These are phyloP conservation scores for Esperia sulphurella DNA, from an alignment of 2,888 invertebrate genomes.

Conservation along the genomic window DNA sequence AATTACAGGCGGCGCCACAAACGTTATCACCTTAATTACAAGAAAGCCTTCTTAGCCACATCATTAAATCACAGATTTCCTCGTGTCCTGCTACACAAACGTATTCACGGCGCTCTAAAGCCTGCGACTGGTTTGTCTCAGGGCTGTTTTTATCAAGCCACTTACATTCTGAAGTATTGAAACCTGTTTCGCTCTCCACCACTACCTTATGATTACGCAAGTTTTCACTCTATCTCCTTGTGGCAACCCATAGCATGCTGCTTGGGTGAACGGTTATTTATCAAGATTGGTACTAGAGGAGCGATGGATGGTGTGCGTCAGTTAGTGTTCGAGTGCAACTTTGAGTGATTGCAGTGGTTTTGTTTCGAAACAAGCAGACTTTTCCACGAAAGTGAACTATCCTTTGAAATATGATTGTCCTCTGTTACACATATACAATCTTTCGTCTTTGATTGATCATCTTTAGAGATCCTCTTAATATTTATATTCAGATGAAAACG, in stretches of 20 bases:
- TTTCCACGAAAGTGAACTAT: constrained; percentile 46
- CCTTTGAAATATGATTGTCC: constrained; percentile 8
- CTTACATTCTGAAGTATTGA: constrained; percentile 73
- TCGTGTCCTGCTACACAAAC: constrained; percentile 17
- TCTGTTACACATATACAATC: too few relatives aligned
- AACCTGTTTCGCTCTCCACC: constrained; percentile 68
- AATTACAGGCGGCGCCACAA: too few relatives aligned
- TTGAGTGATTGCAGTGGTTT: constrained; percentile 5
- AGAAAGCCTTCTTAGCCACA: too few relatives aligned
- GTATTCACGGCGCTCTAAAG: constrained; percentile 27
- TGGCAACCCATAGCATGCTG: constrained; percentile 43
- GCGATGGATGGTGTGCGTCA: constrained; percentile 32
- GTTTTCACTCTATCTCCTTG: constrained; percentile 68
- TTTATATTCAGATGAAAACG: too few relatives aligned
- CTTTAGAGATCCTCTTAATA: too few relatives aligned
- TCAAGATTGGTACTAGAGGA: constrained; percentile 24
- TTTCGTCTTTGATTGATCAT: too few relatives aligned
- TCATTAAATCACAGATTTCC: too few relatives aligned
- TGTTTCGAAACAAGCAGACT: constrained; percentile 28
- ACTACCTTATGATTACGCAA: constrained; percentile 57
- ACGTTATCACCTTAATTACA: too few relatives aligned
- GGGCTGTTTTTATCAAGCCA: constrained; percentile 74
- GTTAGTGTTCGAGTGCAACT: constrained; percentile 5
- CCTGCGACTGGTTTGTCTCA: constrained; percentile 68
- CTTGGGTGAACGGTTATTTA: constrained; percentile 22